phyloP scores from a whole-genome alignment of 92 coral and sea anemone species.

The Blastomussa wellsi region DNA sequence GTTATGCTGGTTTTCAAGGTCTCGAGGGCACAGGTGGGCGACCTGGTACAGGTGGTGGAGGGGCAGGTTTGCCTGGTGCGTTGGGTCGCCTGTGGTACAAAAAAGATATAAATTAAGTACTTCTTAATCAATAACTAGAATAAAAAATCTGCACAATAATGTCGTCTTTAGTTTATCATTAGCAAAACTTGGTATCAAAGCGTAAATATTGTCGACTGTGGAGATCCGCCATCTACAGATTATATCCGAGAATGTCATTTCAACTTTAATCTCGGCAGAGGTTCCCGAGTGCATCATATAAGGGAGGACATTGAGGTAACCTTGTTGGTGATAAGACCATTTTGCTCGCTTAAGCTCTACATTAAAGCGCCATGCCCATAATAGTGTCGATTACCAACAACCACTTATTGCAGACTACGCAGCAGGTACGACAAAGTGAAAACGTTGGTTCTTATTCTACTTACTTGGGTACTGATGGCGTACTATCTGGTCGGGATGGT shows the following conservation, averaged over 20 bases:
- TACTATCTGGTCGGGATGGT: constrained; percentile 78
- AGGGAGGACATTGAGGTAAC: too few species aligned
- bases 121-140: too few species aligned
- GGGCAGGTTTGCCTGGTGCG: constrained; percentile 90
- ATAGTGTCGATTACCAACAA: neutral
- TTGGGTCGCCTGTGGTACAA: constrained; percentile 82
- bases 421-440: neutral
- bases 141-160: too few species aligned
- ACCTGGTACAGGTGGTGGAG: constrained; percentile 95
- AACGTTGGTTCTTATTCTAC: neutral
- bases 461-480: constrained; percentile 69
- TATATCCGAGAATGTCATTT: neutral
- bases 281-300: too few species aligned
- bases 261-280: too few species aligned
- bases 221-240: too few species aligned
- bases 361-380: neutral
- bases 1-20: constrained; percentile 40
- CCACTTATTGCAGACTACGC: neutral
- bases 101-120: neutral
- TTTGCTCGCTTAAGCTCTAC: neutral
- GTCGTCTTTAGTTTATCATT: too few species aligned
- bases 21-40: constrained; percentile 98
- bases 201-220: too few species aligned
- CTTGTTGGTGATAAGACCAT: neutral
- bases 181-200: too few species aligned